phyloP scores from a whole-genome alignment of 2,113 vertebrate genomes.

The Ellobius talpinus region DNA sequence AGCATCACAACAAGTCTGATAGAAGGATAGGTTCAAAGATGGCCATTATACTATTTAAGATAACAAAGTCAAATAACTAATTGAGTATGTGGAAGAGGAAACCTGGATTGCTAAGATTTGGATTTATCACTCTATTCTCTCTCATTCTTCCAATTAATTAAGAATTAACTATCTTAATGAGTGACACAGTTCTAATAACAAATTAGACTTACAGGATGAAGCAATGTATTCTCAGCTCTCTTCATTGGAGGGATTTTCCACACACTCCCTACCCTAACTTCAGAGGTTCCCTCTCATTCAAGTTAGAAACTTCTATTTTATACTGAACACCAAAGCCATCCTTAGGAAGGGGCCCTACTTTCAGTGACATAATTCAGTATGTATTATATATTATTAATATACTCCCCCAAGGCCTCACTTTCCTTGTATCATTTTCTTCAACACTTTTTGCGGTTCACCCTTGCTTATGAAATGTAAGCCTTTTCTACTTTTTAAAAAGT shows the following conservation, averaged over 20 bases:
- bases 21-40: neutral
- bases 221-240: neutral
- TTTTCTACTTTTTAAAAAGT: neutral
- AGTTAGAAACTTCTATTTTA: neutral
- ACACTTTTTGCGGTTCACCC: neutral
- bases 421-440: neutral
- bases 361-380: neutral
- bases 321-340: neutral
- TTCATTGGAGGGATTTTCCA: neutral
- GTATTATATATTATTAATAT: neutral
- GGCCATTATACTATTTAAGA: neutral
- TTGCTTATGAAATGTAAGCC: neutral
- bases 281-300: neutral
- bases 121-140: neutral
- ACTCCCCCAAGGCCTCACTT: neutral
- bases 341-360: neutral
- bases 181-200: neutral
- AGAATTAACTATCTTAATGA: neutral
- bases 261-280: neutral
- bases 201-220: neutral
- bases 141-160: neutral
- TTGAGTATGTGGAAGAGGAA: neutral
- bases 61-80: neutral
- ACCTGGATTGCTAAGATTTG: neutral
- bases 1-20: neutral